Evolutionary conservation across 1,140 invertebrate species (phyloP).

Genomic region (Patella vulgata): DNA sequence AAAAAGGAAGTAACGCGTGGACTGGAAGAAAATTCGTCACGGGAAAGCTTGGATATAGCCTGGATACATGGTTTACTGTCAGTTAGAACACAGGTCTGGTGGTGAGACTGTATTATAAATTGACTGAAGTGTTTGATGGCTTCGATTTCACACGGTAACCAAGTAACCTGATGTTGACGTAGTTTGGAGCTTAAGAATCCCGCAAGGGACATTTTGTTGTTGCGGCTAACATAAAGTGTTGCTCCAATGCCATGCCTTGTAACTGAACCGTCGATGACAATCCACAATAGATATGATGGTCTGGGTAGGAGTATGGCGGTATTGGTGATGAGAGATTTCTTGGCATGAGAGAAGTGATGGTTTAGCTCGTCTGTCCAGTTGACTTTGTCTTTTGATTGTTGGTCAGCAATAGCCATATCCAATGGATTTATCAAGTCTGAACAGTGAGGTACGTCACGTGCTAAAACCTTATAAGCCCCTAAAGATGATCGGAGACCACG

Average conservation of each 20-base stretch:
- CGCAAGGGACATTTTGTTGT: conserved; percentile 10
- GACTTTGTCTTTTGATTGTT: too few relatives aligned
- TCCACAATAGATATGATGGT: conserved; percentile 35
- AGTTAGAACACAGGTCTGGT: conserved; percentile 22
- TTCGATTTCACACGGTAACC: conserved; percentile 40
- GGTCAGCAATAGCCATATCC: too few relatives aligned
- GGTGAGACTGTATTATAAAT: conserved; percentile 29
- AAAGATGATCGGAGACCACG: too few relatives aligned
- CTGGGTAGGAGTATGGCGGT: too few relatives aligned
- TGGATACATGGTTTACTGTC: conserved; percentile 42
- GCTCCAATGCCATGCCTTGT: conserved; percentile 18
- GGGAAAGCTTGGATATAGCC: conserved; percentile 32
- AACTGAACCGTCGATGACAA: conserved; percentile 33
- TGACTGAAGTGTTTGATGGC: conserved; percentile 37
- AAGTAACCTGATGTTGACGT: conserved; percentile 21
- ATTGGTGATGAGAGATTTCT: too few relatives aligned
- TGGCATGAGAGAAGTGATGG: too few relatives aligned
- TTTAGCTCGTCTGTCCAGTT: too few relatives aligned
- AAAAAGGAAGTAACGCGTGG: conserved; percentile 29
- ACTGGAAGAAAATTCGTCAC: conserved; percentile 36
- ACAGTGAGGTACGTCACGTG: too few relatives aligned
- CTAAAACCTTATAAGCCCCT: too few relatives aligned
- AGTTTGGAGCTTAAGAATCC: conserved; percentile 39
- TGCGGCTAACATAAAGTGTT: conserved; percentile 30
- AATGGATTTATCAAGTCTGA: too few relatives aligned